A percentile compares a stretch with the other conserved stretches of the same genome.
Conservation (phyloP, 1,140 invertebrate genomes). For the Diorhabda elongata region DNA sequence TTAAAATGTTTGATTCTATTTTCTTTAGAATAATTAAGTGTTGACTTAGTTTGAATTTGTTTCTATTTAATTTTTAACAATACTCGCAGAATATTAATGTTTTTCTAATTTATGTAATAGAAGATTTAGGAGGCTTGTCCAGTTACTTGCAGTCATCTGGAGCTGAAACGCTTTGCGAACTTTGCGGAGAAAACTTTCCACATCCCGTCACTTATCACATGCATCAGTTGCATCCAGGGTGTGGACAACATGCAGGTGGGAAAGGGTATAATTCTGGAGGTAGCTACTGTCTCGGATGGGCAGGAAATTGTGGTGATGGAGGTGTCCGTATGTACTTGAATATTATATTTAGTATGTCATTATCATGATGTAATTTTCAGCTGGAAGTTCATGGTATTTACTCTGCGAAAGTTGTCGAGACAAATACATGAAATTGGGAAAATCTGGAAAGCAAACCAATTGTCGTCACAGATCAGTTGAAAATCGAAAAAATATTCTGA, state of each 20-base stretch:
- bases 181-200: constrained; percentile 75
- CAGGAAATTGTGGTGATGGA: constrained; percentile 83
- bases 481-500: constrained; percentile 28
- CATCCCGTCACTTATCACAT: constrained; percentile 90
- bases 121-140: constrained; percentile 37
- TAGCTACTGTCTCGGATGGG: constrained; percentile 81
- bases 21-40: no score
- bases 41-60: no score
- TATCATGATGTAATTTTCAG: constrained; percentile 38
- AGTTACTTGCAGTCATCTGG: constrained; percentile 36
- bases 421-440: constrained; percentile 65
- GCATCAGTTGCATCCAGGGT: constrained; percentile 83
- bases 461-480: constrained; percentile 5
- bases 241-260: constrained; percentile 78
- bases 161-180: constrained; percentile 73
- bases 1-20: no score
- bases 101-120: constrained; percentile 10
- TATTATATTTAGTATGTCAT: background rate
- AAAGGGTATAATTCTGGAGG: constrained; percentile 86
- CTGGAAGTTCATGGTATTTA: constrained; percentile 83
- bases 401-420: constrained; percentile 86
- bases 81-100: no score
- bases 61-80: no score
- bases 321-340: constrained; percentile 58
- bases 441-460: constrained; percentile 36